Evolutionary conservation across 2,888 invertebrate species (phyloP), one percentile per base, ranked within the genome.

Genomic region (Scotopteryx bipunctaria): DNA sequence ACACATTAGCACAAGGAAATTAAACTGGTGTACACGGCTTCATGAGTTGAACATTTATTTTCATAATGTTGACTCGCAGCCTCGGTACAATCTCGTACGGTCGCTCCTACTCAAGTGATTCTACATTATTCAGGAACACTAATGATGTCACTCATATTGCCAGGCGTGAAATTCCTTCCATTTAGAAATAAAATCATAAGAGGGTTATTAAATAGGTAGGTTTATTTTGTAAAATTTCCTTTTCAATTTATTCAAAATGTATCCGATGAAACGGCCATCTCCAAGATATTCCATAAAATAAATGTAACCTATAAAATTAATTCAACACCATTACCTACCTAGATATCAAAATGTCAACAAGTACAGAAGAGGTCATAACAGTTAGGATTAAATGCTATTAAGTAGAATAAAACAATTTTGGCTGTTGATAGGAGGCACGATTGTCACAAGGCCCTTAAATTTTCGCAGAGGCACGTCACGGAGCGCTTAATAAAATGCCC

Each of bases 401-500:
- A 69, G 61, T 70, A 71, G 64, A 73, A 62, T 63, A 64, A 68
- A 75, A 74, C 67, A 75, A 70, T 72, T 73, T 67, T 71, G 64
- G 63, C 57, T 65, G 65, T 58, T 65, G 57, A 65, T 63, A 59
- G 57, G 65, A 61, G 55, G 55, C 60, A 59, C 57, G 63, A 71
- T 61, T 64, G 64, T 64, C 72, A 63, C 66, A 80, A 86, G 83
- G 76, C 84, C 77, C 71, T 55, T 50, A 76, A 81, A 84, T 79
- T 74, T 76, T 69, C 69, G 64, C 67, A 46, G 27, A 73, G 78
- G 76, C 86, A 86, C 86, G 86, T 81, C 68, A 78, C 66, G 41
- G 67, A 36, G 50, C 67, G 70, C 72, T 73, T 71, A 63, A 68
- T 65, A 64, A 69, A 74, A 74, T 63, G 67, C 58, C 63, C 63